Evolutionary conservation across 2,888 invertebrate genomes (phyloP).

Genomic region (Chalcosyrphus nemorum): DNA sequence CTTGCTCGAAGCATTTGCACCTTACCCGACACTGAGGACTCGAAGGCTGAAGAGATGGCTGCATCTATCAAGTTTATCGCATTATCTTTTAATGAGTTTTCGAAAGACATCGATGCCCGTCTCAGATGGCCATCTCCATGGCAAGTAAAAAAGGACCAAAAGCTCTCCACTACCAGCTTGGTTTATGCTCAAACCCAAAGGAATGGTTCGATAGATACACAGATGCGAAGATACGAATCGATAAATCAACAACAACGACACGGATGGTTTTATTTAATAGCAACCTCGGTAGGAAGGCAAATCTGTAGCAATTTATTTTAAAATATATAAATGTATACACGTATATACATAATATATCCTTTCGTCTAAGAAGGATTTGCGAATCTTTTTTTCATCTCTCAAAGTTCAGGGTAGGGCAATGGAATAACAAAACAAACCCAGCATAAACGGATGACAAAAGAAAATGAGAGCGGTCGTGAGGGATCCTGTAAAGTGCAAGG

Average conservation of each 20-base stretch:
- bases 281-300: constrained; percentile 5
- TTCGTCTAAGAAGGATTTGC: constrained; percentile 13
- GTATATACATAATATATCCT: neutral
- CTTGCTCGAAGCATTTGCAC: neutral
- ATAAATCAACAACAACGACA: constrained; percentile 43
- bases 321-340: neutral
- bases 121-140: constrained; percentile 44
- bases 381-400: neutral
- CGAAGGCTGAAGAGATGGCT: constrained; percentile 11
- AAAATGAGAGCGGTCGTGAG: constrained; percentile 29
- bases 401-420: constrained; percentile 52
- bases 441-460: constrained; percentile 34
- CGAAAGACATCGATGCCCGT: constrained; percentile 46
- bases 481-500: constrained; percentile 53
- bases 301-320: constrained; percentile 34
- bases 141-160: neutral
- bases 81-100: constrained; percentile 57
- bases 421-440: neutral
- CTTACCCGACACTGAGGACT: neutral
- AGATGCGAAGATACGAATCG: constrained; percentile 49
- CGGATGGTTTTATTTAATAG: constrained; percentile 34
- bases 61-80: constrained; percentile 40
- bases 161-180: neutral
- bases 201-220: constrained; percentile 16
- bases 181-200: neutral